phyloP scores from a whole-genome alignment of 53 echinoderm and acorn worm species.

The Patiria pectinifera region DNA sequence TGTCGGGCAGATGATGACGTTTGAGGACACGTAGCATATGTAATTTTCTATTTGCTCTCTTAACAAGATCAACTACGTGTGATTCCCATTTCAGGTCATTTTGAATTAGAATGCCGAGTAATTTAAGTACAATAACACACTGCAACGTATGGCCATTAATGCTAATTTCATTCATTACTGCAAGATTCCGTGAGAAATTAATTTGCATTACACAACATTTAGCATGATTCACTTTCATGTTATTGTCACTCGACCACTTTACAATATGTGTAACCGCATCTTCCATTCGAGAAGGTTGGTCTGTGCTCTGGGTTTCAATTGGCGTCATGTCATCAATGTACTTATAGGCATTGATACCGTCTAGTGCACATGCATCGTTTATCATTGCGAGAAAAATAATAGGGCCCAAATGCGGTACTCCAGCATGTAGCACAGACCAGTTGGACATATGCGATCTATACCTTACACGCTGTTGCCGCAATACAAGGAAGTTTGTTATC shows the following conservation, averaged over 20 bases:
- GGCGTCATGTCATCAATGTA: too few relatives aligned
- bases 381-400: not conserved
- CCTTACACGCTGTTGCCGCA: not conserved
- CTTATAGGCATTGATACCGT: too few relatives aligned
- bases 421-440: constrained; percentile 31
- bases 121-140: not conserved
- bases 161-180: too few relatives aligned
- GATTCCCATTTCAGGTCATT: constrained; percentile 13
- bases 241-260: too few relatives aligned
- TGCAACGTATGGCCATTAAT: too few relatives aligned
- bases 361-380: too few relatives aligned
- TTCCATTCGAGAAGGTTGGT: constrained; percentile 5
- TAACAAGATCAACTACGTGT: not conserved
- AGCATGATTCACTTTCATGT: not conserved
- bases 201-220: constrained; percentile 12
- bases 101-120: not conserved
- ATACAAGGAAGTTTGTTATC: too few relatives aligned
- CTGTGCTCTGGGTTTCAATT: too few relatives aligned
- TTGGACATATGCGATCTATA: constrained; percentile 5
- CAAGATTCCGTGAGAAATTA: not conserved
- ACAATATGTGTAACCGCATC: not conserved
- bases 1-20: too few relatives aligned
- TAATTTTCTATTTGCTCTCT: too few relatives aligned
- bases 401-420: constrained; percentile 33
- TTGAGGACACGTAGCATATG: too few relatives aligned